Evolutionary conservation across 1,140 invertebrate species (phyloP).

Genomic region (Cydia pomonella): DNA sequence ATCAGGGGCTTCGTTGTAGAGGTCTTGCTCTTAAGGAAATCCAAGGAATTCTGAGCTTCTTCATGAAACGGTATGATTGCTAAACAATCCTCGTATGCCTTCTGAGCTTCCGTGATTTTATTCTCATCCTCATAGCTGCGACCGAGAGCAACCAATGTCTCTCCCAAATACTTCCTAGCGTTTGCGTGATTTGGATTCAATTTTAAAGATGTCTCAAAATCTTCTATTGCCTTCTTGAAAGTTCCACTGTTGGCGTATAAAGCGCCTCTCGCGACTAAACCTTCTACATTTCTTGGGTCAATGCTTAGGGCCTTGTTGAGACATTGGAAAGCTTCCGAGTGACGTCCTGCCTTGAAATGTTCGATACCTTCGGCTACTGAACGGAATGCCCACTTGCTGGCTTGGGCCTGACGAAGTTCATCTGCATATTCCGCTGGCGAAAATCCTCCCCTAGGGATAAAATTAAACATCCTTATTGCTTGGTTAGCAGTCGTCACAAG

Average conservation of each 20-base stretch:
- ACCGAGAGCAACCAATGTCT: slow-evolving; percentile 93
- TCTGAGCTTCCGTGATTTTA: slow-evolving; percentile 91
- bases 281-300: slow-evolving; percentile 96
- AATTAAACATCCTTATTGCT: slow-evolving; percentile 17
- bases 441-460: slow-evolving; percentile 85
- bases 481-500: background rate
- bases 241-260: slow-evolving; percentile 96
- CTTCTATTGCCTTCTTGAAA: slow-evolving; percentile 95
- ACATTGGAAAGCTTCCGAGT: slow-evolving; percentile 96
- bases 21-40: slow-evolving; percentile 87
- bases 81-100: slow-evolving; percentile 91
- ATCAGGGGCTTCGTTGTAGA: slow-evolving; percentile 81
- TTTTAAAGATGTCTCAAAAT: slow-evolving; percentile 95
- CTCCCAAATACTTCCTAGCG: slow-evolving; percentile 96
- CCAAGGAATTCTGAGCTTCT: slow-evolving; percentile 90
- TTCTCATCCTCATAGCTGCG: slow-evolving; percentile 92
- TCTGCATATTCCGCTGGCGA: slow-evolving; percentile 89
- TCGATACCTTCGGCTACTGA: slow-evolving; percentile 96
- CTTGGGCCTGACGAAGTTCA: slow-evolving; percentile 92
- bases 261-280: slow-evolving; percentile 94
- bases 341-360: slow-evolving; percentile 94
- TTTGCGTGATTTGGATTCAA: slow-evolving; percentile 95
- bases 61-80: slow-evolving; percentile 90
- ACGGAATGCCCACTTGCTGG: slow-evolving; percentile 95
- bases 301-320: slow-evolving; percentile 96